Evolutionary conservation across 2,797 vertebrate genomes (phyloP).

Genomic region (Fringilla coelebs): DNA sequence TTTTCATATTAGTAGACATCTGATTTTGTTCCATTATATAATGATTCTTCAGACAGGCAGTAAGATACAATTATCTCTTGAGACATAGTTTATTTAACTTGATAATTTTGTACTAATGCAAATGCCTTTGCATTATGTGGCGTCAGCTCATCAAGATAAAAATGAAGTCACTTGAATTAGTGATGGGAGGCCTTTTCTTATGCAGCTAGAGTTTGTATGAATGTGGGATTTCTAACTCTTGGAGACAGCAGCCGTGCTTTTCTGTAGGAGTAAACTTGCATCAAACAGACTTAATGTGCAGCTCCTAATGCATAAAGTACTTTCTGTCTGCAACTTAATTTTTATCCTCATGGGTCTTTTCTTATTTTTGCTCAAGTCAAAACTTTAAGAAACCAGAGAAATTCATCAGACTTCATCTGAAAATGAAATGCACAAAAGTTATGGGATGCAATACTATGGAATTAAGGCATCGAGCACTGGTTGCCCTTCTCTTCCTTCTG

Average conservation of each 20-base stretch:
- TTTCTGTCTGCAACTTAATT: not conserved
- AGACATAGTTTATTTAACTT: slow-evolving; percentile 7
- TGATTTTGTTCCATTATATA: slow-evolving; percentile 53
- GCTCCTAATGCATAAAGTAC: not conserved
- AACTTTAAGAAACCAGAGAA: not conserved
- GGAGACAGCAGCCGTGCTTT: not conserved
- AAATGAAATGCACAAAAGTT: not conserved
- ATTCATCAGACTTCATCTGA: not conserved
- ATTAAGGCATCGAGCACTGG: not conserved
- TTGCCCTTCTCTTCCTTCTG: not conserved
- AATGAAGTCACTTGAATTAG: not conserved
- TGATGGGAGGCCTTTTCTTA: not conserved
- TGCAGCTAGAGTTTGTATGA: not conserved
- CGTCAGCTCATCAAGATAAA: not conserved
- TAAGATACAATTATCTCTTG: not conserved
- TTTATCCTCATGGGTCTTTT: not conserved
- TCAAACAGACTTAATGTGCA: not conserved
- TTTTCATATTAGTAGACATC: slow-evolving; percentile 31
- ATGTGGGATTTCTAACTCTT: not conserved
- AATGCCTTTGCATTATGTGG: not conserved
- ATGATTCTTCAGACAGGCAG: not conserved
- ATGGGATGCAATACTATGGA: not conserved
- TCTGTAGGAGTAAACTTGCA: not conserved
- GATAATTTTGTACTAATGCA: not conserved
- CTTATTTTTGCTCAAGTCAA: not conserved